Evolutionary conservation across 2,888 invertebrate species (phyloP).

Genomic region (Strigamia transsilvanica): DNA sequence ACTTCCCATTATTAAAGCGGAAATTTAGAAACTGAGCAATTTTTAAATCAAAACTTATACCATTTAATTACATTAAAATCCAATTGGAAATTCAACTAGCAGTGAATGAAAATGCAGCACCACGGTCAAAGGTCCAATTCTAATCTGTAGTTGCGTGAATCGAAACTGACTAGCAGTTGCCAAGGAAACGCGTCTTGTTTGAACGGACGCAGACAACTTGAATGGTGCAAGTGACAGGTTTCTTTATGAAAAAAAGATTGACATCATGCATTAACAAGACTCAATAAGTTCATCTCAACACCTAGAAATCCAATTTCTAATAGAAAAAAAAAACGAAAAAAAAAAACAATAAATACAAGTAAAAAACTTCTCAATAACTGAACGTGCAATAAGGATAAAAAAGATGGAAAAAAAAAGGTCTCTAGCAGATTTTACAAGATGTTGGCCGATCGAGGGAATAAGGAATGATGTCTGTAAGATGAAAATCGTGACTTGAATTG

Average conservation of each 20-base stretch:
- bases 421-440: neutral
- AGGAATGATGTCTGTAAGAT: slow-evolving; percentile 21
- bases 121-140: neutral
- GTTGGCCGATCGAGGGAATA: neutral
- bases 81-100: neutral
- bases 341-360: neutral
- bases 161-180: neutral
- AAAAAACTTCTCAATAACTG: neutral
- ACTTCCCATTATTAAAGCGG: neutral
- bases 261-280: slow-evolving; percentile 25
- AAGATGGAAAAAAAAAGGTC: neutral
- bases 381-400: neutral
- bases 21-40: neutral
- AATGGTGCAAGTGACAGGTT: slow-evolving; percentile 22
- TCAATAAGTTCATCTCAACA: neutral
- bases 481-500: slow-evolving; percentile 19
- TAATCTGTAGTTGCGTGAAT: slow-evolving; percentile 1
- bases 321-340: neutral
- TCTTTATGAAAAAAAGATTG: neutral
- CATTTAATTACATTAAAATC: slow-evolving; percentile 14
- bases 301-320: neutral
- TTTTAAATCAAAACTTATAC: neutral
- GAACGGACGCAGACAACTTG: neutral
- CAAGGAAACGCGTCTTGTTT: slow-evolving; percentile 23
- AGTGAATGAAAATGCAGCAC: neutral